Percentiles rank a stretch among this genome's conserved stretches.
Evolutionary conservation across 2,888 invertebrate species (phyloP).

Genomic region (Hyppa rectilinea): DNA sequence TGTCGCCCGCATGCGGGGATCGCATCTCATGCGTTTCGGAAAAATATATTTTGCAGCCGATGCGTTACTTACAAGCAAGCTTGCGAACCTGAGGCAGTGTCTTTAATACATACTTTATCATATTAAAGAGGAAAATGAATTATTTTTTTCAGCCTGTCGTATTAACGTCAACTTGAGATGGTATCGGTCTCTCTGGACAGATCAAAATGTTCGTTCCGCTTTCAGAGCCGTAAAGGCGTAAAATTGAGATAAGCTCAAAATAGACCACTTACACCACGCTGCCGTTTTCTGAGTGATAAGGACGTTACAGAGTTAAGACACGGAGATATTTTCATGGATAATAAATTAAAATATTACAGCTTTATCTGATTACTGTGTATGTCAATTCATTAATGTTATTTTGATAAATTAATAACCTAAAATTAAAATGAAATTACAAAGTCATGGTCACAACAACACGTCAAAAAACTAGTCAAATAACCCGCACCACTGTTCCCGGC

Average conservation of each 20-base stretch:
- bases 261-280: slow-evolving; percentile 65
- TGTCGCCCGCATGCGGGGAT: not conserved
- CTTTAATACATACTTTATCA: slow-evolving; percentile 32
- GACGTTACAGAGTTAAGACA: slow-evolving; percentile 8
- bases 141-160: slow-evolving; percentile 74
- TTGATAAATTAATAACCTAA: too few relatives aligned
- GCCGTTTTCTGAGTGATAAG: slow-evolving; percentile 45
- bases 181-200: slow-evolving; percentile 82
- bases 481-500: too few relatives aligned
- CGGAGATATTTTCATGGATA: slow-evolving; percentile 22
- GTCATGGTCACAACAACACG: too few relatives aligned
- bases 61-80: not conserved
- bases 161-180: slow-evolving; percentile 85
- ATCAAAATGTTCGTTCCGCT: slow-evolving; percentile 82
- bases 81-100: not conserved
- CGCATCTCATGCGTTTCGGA: not conserved
- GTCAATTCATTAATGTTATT: too few relatives aligned
- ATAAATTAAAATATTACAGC: too few relatives aligned
- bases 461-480: too few relatives aligned
- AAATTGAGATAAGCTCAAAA: slow-evolving; percentile 83
- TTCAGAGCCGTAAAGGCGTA: slow-evolving; percentile 81
- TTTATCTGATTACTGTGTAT: too few relatives aligned
- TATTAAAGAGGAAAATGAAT: slow-evolving; percentile 54
- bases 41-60: not conserved
- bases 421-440: too few relatives aligned